Conservation (phyloP, 1,140 invertebrate genomes). For the Pissodes strobi region DNA sequence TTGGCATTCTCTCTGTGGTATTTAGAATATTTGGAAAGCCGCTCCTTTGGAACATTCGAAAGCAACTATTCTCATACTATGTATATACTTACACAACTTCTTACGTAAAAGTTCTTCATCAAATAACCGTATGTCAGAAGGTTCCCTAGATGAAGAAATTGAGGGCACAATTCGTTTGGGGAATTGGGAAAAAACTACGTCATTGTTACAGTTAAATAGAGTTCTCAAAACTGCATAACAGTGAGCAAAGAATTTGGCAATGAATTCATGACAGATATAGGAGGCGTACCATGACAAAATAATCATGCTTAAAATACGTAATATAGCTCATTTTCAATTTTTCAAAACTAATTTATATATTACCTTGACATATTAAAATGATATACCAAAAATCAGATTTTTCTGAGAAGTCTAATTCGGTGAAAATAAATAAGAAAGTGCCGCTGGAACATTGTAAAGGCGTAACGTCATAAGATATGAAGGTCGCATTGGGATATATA, state of each 20-base stretch:
- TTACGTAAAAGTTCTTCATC: neutral
- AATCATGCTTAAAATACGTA: neutral
- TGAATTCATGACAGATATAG: neutral
- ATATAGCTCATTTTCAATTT: too few relatives aligned
- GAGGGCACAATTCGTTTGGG: neutral
- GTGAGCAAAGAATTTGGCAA: neutral
- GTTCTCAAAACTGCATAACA: neutral
- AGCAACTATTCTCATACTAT: neutral
- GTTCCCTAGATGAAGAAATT: neutral
- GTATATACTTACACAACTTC: neutral
- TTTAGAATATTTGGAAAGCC: neutral
- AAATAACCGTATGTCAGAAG: neutral
- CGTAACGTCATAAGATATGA: too few relatives aligned
- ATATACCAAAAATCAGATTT: too few relatives aligned
- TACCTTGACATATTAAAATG: too few relatives aligned
- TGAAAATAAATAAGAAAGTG: too few relatives aligned
- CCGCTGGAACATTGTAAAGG: too few relatives aligned
- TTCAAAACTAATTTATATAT: too few relatives aligned
- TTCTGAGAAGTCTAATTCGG: too few relatives aligned
- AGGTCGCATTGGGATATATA: too few relatives aligned
- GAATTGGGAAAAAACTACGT: neutral
- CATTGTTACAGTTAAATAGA: neutral
- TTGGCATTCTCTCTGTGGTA: neutral
- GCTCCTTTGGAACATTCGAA: neutral
- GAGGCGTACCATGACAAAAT: slow-evolving; percentile 5